phyloP scores from a whole-genome alignment of 2,797 vertebrate species.

The Gypaetus barbatus region DNA sequence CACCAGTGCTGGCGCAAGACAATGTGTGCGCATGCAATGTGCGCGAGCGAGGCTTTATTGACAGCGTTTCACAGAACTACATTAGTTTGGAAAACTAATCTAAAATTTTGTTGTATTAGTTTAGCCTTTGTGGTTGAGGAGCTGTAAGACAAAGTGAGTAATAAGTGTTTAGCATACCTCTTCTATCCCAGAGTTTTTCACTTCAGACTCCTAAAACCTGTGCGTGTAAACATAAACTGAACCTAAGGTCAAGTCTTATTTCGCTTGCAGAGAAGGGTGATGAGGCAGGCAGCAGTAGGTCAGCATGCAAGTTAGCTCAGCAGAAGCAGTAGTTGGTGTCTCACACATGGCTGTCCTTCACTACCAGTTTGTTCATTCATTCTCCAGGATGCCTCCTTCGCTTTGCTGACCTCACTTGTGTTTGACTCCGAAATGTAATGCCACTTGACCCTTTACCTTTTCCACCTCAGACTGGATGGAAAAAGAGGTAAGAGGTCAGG shows the following conservation, averaged over 20 bases:
- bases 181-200: neutral
- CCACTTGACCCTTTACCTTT: neutral
- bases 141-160: neutral
- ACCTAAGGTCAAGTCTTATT: neutral
- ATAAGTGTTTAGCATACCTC: neutral
- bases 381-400: neutral
- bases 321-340: neutral
- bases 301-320: neutral
- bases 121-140: neutral
- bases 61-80: accelerated
- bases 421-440: neutral
- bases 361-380: too few relatives aligned
- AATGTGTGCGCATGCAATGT: accelerated
- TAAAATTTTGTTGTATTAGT: neutral
- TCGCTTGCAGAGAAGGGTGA: neutral
- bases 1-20: too few relatives aligned
- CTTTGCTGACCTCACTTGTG: neutral
- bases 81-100: neutral
- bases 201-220: accelerated
- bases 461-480: neutral
- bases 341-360: accelerated
- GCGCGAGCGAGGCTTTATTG: neutral
- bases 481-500: neutral
- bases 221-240: neutral
- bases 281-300: neutral